These are phyloP conservation scores for Rafetus swinhoei DNA, from an alignment of 2,113 vertebrate genomes.

Conservation along the genomic window DNA sequence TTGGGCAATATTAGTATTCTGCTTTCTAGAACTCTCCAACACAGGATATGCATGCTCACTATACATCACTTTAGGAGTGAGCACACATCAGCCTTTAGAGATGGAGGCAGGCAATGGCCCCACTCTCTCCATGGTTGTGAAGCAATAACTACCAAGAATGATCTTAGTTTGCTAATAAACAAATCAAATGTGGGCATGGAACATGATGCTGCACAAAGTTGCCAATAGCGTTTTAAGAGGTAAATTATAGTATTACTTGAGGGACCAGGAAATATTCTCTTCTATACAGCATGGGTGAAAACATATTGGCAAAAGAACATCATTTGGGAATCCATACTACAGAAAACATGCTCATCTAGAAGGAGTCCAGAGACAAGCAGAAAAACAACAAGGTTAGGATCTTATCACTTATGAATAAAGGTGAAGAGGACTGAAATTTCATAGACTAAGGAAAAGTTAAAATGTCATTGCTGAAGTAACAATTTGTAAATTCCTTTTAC, in stretches of 20 bases:
- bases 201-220: background rate
- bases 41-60: no score
- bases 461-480: background rate
- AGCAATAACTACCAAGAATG: background rate
- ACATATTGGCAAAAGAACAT: background rate
- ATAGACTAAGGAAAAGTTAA: constrained; percentile 4
- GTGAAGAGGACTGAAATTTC: constrained; percentile 5
- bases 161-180: background rate
- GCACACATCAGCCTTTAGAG: background rate
- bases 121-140: background rate
- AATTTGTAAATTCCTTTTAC: background rate
- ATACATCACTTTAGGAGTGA: background rate
- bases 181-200: background rate
- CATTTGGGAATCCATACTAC: background rate
- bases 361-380: background rate
- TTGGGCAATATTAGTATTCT: no score
- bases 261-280: background rate
- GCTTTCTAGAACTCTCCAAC: no score
- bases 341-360: background rate
- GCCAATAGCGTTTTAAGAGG: background rate
- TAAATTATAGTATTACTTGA: background rate
- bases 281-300: background rate
- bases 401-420: background rate
- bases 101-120: background rate
- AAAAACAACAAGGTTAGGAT: background rate